Percentiles rank a stretch among this genome's conserved stretches.
phyloP scores from a whole-genome alignment of 2,888 invertebrate genomes.

The Macaria liturata region DNA sequence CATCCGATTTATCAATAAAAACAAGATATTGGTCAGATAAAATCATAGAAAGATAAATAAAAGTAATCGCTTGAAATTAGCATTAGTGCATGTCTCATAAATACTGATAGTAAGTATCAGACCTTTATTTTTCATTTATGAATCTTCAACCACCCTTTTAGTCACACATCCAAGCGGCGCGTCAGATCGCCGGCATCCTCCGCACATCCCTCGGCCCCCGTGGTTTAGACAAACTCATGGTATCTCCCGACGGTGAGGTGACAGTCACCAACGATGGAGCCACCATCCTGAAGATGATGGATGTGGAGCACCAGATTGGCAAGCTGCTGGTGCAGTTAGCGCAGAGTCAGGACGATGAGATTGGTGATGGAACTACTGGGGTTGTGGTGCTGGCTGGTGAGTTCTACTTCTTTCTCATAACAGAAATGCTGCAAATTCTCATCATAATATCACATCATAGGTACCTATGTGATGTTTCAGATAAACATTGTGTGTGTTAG shows the following conservation, averaged over 20 bases:
- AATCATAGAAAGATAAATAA: no score
- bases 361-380: conserved; percentile 99
- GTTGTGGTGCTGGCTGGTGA: conserved; percentile 92
- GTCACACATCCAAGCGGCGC: conserved; percentile 99
- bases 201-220: conserved; percentile 98
- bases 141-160: conserved; percentile 56
- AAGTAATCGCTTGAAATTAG: no score
- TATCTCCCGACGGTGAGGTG: conserved; percentile 97
- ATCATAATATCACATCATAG: no score
- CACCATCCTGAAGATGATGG: conserved; percentile 99
- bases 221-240: conserved; percentile 98
- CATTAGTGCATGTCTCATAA: no score
- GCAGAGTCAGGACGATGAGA: conserved; percentile 99
- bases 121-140: no score
- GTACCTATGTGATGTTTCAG: no score
- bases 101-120: no score
- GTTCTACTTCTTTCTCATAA: no score
- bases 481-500: no score
- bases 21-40: no score
- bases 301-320: conserved; percentile 99
- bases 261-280: conserved; percentile 99
- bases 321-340: conserved; percentile 99
- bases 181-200: conserved; percentile 94
- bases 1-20: no score
- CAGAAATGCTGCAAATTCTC: no score